These are phyloP conservation scores for Poecilia wingei DNA, from an alignment of 2,797 vertebrate species.

Conservation along the genomic window DNA sequence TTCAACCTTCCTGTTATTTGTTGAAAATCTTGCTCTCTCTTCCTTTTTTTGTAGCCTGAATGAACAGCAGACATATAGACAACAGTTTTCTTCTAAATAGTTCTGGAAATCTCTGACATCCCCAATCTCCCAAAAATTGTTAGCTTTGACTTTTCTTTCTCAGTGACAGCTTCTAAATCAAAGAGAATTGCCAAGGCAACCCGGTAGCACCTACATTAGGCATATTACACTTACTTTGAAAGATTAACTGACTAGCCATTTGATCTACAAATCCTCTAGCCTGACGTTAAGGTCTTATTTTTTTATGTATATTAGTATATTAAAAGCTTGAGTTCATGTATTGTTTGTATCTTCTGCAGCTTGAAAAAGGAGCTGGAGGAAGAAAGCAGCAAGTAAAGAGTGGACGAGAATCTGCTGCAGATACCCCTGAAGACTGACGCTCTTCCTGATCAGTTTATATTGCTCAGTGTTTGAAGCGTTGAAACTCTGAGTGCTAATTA, in stretches of 20 bases:
- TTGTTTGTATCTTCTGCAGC: conserved; percentile 70
- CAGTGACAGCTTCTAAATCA: neutral
- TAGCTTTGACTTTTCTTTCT: neutral
- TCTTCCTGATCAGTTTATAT: conserved; percentile 3
- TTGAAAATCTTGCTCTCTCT: neutral
- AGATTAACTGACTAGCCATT: neutral
- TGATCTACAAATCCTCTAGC: neutral
- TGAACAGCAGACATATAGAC: neutral
- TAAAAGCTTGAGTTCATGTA: neutral
- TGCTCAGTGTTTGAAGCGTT: conserved; percentile 1
- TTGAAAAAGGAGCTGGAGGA: conserved; percentile 92
- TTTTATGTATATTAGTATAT: neutral
- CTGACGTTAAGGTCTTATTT: neutral
- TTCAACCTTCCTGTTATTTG: neutral
- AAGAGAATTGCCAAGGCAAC: neutral
- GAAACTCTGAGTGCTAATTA: neutral
- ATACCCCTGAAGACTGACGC: conserved; percentile 21
- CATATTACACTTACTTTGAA: neutral
- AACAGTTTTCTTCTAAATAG: neutral
- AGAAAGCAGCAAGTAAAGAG: conserved; percentile 55
- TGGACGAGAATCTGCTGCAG: conserved; percentile 3
- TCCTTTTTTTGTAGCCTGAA: neutral
- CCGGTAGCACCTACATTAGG: neutral
- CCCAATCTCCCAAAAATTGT: neutral
- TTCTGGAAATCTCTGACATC: neutral